Evolutionary conservation across 2,888 invertebrate species (phyloP).

Genomic region (Pollenia griseotomentosa): DNA sequence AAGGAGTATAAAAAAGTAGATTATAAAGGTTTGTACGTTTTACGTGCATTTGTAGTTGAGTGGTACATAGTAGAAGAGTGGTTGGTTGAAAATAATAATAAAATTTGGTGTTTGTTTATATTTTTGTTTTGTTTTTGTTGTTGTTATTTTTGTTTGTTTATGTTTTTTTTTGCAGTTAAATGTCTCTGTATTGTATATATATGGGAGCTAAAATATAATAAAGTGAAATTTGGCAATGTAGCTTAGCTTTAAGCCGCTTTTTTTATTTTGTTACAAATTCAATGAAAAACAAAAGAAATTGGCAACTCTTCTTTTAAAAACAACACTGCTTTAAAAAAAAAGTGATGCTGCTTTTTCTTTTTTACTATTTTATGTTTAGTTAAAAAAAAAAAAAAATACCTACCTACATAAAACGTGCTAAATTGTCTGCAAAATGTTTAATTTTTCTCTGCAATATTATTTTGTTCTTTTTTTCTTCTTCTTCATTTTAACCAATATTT

Average conservation of each 20-base stretch:
- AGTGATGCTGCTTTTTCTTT: constrained; percentile 17
- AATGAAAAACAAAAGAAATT: not conserved
- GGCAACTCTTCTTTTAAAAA: constrained; percentile 35
- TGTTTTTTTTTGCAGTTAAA: constrained; percentile 42
- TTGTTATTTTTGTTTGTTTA: constrained; percentile 41
- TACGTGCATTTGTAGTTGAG: constrained; percentile 3
- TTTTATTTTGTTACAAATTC: constrained; percentile 13
- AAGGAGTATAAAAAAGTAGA: constrained; percentile 12
- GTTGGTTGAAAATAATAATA: constrained; percentile 40
- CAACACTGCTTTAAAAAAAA: constrained; percentile 13
- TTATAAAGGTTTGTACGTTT: not conserved
- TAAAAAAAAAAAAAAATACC: constrained; percentile 1
- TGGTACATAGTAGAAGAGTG: constrained; percentile 16
- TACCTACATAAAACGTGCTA: constrained; percentile 26
- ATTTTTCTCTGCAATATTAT: constrained; percentile 4
- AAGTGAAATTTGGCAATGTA: constrained; percentile 64
- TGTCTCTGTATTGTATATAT: constrained; percentile 29
- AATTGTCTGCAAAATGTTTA: constrained; percentile 38
- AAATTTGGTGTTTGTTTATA: constrained; percentile 61
- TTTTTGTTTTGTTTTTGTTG: constrained; percentile 44
- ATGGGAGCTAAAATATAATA: constrained; percentile 42
- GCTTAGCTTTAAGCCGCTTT: constrained; percentile 21
- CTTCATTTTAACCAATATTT: constrained; percentile 56
- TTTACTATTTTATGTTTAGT: not conserved
- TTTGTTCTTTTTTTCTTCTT: constrained; percentile 4